phyloP scores from a whole-genome alignment of 2,888 invertebrate genomes.

The Agrochola circellaris region DNA sequence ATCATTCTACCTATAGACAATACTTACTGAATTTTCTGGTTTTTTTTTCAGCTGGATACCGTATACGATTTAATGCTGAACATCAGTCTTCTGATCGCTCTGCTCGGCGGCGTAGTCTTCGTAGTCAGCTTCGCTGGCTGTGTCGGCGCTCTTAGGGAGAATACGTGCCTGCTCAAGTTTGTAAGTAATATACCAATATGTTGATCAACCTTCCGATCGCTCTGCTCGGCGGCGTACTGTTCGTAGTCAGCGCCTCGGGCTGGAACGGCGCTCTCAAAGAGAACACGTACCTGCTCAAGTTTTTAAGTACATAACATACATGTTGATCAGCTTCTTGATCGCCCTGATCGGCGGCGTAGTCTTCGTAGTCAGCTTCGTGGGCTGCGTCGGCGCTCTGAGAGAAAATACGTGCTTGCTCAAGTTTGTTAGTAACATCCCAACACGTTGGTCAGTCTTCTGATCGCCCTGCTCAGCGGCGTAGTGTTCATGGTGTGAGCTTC shows the following conservation, averaged over 20 bases:
- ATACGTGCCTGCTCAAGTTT: slow-evolving; percentile 97
- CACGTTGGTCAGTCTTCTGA: slow-evolving; percentile 92
- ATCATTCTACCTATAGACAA: no score
- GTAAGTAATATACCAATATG: slow-evolving; percentile 89
- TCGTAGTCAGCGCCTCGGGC: slow-evolving; percentile 98
- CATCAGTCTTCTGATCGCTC: slow-evolving; percentile 96
- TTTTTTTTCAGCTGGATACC: slow-evolving; percentile 92
- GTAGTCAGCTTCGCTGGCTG: slow-evolving; percentile 98
- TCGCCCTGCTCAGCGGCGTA: slow-evolving; percentile 96
- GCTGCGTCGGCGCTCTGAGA: slow-evolving; percentile 97
- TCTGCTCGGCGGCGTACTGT: slow-evolving; percentile 97
- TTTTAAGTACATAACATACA: slow-evolving; percentile 92
- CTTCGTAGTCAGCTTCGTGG: slow-evolving; percentile 98
- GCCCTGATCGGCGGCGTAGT: slow-evolving; percentile 97
- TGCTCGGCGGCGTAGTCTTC: slow-evolving; percentile 97
- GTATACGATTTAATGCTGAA: slow-evolving; percentile 97
- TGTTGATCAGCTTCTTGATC: slow-evolving; percentile 93
- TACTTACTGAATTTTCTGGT: background rate
- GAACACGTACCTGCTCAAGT: slow-evolving; percentile 97
- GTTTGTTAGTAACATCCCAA: slow-evolving; percentile 92
- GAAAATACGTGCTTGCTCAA: slow-evolving; percentile 98
- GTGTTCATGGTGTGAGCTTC: slow-evolving; percentile 94
- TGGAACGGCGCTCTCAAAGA: slow-evolving; percentile 98
- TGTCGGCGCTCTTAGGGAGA: slow-evolving; percentile 97
- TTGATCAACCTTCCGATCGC: no score